Conservation (phyloP, 2,113 vertebrate species). For the Plecturocebus donacophilus region DNA sequence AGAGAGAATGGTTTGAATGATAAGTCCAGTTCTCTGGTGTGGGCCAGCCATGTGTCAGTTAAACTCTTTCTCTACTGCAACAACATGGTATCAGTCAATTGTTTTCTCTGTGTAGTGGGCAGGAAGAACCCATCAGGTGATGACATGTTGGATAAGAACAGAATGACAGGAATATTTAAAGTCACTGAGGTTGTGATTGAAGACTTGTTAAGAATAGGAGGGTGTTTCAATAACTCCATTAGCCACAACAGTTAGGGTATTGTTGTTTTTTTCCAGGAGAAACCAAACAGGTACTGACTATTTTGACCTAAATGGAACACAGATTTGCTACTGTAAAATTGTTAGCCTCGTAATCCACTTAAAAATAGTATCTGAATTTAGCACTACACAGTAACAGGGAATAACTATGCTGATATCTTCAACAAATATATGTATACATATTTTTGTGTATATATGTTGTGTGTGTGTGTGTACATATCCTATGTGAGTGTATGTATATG, state of each 20-base stretch:
- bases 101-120: no score
- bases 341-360: neutral
- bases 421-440: neutral
- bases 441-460: neutral
- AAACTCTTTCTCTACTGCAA: no score
- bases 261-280: neutral
- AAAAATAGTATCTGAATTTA: neutral
- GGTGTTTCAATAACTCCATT: neutral
- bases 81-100: no score
- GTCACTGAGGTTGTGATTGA: neutral
- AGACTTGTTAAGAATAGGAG: neutral
- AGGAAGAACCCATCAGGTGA: no score
- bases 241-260: neutral
- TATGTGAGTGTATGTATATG: neutral
- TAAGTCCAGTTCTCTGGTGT: no score
- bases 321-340: neutral
- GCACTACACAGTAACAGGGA: neutral
- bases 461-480: no score
- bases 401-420: neutral
- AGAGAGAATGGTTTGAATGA: no score
- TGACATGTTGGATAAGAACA: neutral
- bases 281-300: neutral
- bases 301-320: neutral
- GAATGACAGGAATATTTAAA: neutral
- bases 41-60: no score